Evolutionary conservation across 2,888 invertebrate genomes (phyloP).

Genomic region (Stratiomys singularior): DNA sequence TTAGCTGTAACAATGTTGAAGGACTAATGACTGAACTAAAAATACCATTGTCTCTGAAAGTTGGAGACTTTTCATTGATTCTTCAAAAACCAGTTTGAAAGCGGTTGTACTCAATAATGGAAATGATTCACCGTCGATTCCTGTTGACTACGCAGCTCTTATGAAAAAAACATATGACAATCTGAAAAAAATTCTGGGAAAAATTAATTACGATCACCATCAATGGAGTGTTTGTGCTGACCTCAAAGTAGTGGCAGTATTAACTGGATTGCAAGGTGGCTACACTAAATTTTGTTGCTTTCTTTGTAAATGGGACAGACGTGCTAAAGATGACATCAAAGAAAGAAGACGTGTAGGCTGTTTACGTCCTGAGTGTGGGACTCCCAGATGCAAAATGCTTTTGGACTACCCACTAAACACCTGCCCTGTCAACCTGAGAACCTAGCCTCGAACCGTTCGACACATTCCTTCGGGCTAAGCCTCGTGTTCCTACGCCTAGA

Average conservation of each 20-base stretch:
- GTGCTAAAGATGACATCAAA: background rate
- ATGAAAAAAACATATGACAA: background rate
- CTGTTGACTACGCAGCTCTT: background rate
- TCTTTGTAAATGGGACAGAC: conserved; percentile 13
- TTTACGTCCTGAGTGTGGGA: too few relatives aligned
- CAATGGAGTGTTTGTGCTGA: conserved; percentile 28
- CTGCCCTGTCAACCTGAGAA: too few relatives aligned
- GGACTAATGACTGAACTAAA: too few relatives aligned
- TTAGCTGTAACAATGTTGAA: too few relatives aligned
- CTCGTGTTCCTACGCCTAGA: too few relatives aligned
- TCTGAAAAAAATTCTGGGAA: background rate
- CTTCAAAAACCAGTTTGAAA: conserved; percentile 9
- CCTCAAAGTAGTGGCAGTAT: background rate
- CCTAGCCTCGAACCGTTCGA: too few relatives aligned
- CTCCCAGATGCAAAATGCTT: too few relatives aligned
- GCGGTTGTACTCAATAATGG: background rate
- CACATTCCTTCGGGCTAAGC: too few relatives aligned
- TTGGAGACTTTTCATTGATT: conserved; percentile 21
- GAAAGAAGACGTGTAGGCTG: too few relatives aligned
- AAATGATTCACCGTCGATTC: background rate
- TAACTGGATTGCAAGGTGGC: conserved; percentile 2
- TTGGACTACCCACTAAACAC: too few relatives aligned
- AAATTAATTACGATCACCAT: conserved; percentile 10
- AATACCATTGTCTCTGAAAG: too few relatives aligned
- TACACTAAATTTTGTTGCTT: background rate